Conservation (phyloP, 2,797 vertebrate genomes). For the Enteromius radiatus region DNA sequence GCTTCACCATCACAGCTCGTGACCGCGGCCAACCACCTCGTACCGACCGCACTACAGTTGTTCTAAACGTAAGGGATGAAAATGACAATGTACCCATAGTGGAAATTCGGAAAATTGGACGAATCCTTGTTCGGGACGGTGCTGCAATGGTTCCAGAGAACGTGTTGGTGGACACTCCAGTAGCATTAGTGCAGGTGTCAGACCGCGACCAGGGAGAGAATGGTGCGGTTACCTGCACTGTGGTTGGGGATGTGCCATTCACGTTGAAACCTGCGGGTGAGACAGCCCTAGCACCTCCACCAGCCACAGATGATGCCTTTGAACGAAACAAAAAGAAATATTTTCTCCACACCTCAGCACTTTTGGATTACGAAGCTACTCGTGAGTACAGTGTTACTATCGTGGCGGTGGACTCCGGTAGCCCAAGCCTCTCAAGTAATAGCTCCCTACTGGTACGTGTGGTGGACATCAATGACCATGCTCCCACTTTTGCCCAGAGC, state of each 20-base stretch:
- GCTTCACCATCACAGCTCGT: constrained; percentile 89
- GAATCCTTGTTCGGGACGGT: constrained; percentile 90
- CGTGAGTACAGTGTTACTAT: constrained; percentile 95
- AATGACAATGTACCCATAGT: constrained; percentile 95
- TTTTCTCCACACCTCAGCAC: constrained; percentile 93
- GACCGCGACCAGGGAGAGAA: constrained; percentile 96
- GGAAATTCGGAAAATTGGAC: constrained; percentile 94
- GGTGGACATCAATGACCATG: constrained; percentile 93
- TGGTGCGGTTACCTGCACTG: constrained; percentile 93
- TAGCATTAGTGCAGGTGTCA: constrained; percentile 93
- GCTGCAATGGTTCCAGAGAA: constrained; percentile 92
- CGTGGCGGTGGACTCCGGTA: constrained; percentile 94
- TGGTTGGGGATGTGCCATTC: constrained; percentile 96
- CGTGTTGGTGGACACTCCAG: constrained; percentile 93
- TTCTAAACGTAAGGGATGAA: constrained; percentile 91
- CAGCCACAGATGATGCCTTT: constrained; percentile 81
- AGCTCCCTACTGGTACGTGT: constrained; percentile 92
- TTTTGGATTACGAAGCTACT: constrained; percentile 91
- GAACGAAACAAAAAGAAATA: constrained; percentile 95
- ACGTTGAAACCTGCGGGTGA: constrained; percentile 95
- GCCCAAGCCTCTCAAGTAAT: constrained; percentile 95
- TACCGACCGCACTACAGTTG: constrained; percentile 90
- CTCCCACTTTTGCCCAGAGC: constrained; percentile 87
- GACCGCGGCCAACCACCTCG: constrained; percentile 94
- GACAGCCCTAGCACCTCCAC: constrained; percentile 76